Conservation (phyloP, 2,888 invertebrate species). For the Unio pictorum region DNA sequence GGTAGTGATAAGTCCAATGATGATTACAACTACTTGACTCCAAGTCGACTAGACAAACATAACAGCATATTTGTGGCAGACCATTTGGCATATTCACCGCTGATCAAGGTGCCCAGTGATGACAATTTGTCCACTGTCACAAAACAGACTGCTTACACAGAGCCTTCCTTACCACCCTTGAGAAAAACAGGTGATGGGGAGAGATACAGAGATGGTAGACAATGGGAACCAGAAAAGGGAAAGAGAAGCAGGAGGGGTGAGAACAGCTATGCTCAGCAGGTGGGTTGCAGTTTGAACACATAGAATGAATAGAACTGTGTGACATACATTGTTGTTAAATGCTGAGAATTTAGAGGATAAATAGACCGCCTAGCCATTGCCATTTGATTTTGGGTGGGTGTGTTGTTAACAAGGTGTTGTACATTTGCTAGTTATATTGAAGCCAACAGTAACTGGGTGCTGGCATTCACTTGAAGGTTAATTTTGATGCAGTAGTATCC, state of each 20-base stretch:
- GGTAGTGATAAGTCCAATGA: slow-evolving; percentile 16
- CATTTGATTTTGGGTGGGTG: too few species aligned
- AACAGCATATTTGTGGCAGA: slow-evolving; percentile 52
- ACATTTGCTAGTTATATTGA: too few species aligned
- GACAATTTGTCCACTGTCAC: slow-evolving; percentile 50
- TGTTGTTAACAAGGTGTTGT: too few species aligned
- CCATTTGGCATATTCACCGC: slow-evolving; percentile 18
- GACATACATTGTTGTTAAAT: too few species aligned
- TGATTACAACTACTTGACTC: slow-evolving; percentile 47
- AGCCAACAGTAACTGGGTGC: too few species aligned
- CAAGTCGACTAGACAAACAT: slow-evolving; percentile 65
- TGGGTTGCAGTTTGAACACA: background rate
- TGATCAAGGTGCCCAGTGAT: slow-evolving; percentile 45
- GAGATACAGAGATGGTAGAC: slow-evolving; percentile 18
- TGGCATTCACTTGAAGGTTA: too few species aligned
- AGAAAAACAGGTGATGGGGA: slow-evolving; percentile 24
- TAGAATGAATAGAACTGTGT: too few species aligned
- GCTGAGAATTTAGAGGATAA: too few species aligned
- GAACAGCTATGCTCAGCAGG: slow-evolving; percentile 37
- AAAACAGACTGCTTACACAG: slow-evolving; percentile 39
- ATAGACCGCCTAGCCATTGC: too few species aligned
- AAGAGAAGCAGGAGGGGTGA: slow-evolving; percentile 28
- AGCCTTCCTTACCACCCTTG: slow-evolving; percentile 28
- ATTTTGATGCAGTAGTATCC: too few species aligned
- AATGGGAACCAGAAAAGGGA: slow-evolving; percentile 30